Evolutionary conservation across 2,113 vertebrate genomes (phyloP).

Genomic region (Poecilia latipinna): DNA sequence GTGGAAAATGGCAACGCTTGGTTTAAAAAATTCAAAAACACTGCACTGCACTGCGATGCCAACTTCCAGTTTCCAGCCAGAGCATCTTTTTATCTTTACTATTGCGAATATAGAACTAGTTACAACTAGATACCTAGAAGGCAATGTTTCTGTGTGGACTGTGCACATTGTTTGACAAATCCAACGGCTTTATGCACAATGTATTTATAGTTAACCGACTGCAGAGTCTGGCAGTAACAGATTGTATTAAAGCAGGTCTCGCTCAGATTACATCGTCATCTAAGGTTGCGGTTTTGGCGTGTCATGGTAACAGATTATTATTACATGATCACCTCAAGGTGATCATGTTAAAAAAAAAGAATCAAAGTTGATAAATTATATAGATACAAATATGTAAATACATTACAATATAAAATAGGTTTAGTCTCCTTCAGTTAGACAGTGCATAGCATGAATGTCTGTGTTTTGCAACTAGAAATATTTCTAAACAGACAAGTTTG

Average conservation of each 20-base stretch:
- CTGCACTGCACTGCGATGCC: conserved; percentile 63
- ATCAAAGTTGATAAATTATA: not conserved
- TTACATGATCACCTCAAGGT: too few relatives aligned
- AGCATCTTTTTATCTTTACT: conserved; percentile 63
- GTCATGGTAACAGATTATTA: not conserved
- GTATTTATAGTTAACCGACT: conserved; percentile 23
- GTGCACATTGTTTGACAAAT: not conserved
- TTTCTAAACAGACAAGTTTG: too few relatives aligned
- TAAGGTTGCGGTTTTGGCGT: not conserved
- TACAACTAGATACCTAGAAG: conserved; percentile 28
- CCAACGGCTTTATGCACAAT: conserved; percentile 32
- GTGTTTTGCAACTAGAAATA: too few relatives aligned
- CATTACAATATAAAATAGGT: too few relatives aligned
- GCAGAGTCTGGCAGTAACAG: conserved; percentile 48
- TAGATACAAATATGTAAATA: too few relatives aligned
- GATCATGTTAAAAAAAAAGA: too few relatives aligned
- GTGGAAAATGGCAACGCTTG: conserved; percentile 71
- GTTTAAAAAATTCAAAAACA: conserved; percentile 78
- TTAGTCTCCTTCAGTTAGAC: too few relatives aligned
- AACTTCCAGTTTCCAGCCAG: conserved; percentile 71
- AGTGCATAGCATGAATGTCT: too few relatives aligned
- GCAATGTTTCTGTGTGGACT: not conserved
- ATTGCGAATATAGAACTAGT: conserved; percentile 49
- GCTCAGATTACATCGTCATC: conserved; percentile 25
- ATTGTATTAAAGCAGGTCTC: conserved; percentile 52